Base-by-base conservation (phyloP, 1,140 invertebrate species). In the Drosophila yakuba region DNA sequence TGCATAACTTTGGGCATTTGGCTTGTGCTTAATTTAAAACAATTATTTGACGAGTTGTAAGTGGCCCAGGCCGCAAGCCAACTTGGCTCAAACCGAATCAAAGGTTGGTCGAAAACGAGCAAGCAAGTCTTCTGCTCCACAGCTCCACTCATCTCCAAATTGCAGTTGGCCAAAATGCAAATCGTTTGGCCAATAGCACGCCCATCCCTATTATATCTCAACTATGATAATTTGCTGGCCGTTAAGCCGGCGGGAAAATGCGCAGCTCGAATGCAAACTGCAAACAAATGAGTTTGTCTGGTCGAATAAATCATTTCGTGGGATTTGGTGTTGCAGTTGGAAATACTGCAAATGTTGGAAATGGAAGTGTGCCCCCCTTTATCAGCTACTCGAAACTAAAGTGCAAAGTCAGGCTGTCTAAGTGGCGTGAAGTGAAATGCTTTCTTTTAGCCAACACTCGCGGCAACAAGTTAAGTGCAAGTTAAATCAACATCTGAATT, bases 21-120 rank as follows among this genome's bases (percentile, higher is more conserved):
- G 80, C 78, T 74, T 89, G 84, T 71, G 84, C 78, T 88, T 83
- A 83, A 88, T 88, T 88, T 88, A 88, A 88, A 88, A 88, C 83
- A 88, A 88, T 88, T 88, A 88, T 89, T 88, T 88, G 77, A 56
- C 63, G 52, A 74, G 74, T 63, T 63, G 66, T 75, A 79, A 74
- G 74, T 83, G 74, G 69, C 68, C 74, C 48, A 47, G 36, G 50
- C 76, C 62, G 71, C 74, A 69, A 64, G 74, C 62, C 72, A 71
- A 58, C 52, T 58, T 15, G 25, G 66, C 66, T 28, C 43, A 76
- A 67, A 62, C 50, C 74, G 44, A 74, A 52, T 68, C 63, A 68
- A 75, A 57, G 58, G 52, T 72, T 44, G 58, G 45, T 23, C 47
- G 32, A 57, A 56, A 64, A 35, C 14, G 28, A 41, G 10, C 32